Evolutionary conservation across 2,797 vertebrate species (phyloP).

Genomic region (Gadopsis bispinosus): DNA sequence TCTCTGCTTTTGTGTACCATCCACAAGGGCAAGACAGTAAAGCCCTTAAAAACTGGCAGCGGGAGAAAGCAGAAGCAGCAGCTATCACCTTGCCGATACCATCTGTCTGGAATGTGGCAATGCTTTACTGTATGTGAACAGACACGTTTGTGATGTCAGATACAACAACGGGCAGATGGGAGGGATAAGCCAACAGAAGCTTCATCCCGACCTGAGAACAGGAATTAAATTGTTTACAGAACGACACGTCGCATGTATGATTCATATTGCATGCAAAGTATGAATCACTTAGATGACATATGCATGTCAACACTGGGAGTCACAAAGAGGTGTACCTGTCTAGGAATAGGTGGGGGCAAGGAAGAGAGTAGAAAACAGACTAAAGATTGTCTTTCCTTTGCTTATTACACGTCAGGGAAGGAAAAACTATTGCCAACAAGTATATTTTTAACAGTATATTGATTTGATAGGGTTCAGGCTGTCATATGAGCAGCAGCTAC

Average conservation of each 20-base stretch:
- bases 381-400: not conserved
- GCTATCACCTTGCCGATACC: constrained; percentile 77
- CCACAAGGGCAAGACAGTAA: constrained; percentile 35
- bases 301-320: constrained; percentile 46
- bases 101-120: constrained; percentile 84
- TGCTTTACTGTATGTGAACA: constrained; percentile 79
- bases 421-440: not conserved
- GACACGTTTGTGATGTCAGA: constrained; percentile 81
- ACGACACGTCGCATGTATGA: constrained; percentile 33
- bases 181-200: constrained; percentile 57
- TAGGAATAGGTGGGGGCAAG: not conserved
- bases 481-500: not conserved
- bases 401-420: not conserved
- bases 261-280: constrained; percentile 29
- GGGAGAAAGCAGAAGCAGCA: constrained; percentile 36
- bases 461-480: not conserved
- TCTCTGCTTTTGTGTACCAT: constrained; percentile 29
- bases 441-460: not conserved
- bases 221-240: constrained; percentile 59
- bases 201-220: constrained; percentile 46
- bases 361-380: not conserved
- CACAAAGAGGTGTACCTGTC: constrained; percentile 1
- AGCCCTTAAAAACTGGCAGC: constrained; percentile 35
- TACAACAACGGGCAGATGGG: constrained; percentile 59
- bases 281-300: constrained; percentile 46